Evolutionary conservation across 2,113 vertebrate genomes (phyloP).

Genomic region (cattle (Bos taurus)): DNA sequence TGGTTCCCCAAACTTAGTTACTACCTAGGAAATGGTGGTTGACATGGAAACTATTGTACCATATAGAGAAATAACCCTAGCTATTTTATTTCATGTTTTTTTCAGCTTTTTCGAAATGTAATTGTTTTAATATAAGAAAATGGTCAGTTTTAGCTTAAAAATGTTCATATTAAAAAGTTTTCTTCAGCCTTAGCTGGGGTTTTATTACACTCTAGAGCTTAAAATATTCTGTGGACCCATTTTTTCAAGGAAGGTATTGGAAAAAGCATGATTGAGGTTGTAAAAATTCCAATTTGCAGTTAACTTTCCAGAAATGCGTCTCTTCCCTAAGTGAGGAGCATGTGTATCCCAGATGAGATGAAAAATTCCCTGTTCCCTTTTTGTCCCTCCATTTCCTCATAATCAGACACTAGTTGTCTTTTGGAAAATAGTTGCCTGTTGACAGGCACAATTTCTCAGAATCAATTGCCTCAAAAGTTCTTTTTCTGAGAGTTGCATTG

Average conservation of each 20-base stretch:
- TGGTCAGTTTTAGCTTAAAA: not conserved
- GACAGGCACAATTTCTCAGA: not conserved
- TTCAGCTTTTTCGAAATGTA: not conserved
- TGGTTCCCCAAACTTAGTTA: not conserved
- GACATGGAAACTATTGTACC: not conserved
- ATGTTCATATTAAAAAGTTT: not conserved
- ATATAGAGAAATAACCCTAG: not conserved
- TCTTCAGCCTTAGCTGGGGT: not conserved
- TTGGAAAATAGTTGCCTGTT: not conserved
- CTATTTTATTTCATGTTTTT: not conserved
- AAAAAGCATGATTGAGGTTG: not conserved
- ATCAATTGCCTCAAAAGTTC: not conserved
- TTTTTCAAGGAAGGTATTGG: constrained; percentile 17
- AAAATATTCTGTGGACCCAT: not conserved
- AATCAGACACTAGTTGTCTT: not conserved
- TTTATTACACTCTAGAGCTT: not conserved
- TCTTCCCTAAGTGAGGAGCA: not conserved
- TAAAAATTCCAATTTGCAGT: constrained; percentile 44
- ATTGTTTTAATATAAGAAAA: constrained; percentile 35
- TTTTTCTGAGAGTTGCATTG: not conserved
- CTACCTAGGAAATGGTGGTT: not conserved
- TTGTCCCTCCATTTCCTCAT: not conserved
- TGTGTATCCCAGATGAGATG: not conserved
- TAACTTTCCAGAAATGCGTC: not conserved
- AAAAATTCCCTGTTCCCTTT: not conserved